Evolutionary conservation across 2,113 vertebrate genomes (phyloP), one percentile per base, ranked within the genome.

Genomic region (Takifugu flavidus): DNA sequence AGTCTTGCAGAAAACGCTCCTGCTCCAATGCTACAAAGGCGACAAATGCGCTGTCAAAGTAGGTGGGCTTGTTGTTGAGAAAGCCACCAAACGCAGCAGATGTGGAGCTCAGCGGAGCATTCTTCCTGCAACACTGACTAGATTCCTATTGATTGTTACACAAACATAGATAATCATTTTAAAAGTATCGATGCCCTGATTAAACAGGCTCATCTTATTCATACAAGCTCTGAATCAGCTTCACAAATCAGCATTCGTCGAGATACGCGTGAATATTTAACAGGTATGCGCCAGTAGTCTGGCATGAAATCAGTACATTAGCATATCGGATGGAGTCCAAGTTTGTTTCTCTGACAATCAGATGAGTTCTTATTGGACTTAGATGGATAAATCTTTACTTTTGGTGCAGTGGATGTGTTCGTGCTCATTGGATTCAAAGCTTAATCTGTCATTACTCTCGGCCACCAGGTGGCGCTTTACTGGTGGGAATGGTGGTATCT

Each of bases 1-100:
- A 47, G 64, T 72, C 62, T 54, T 42, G 61, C 49, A 49, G 51
- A 58, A 67, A 74, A 56, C 15, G 26, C n/a, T 53, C 8, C 51
- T 13, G 43, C 43, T 42, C 34, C 1, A 39, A 8, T 8, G 34
- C 34, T 39, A 39, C 34, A 39, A 39, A 39, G 34, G 34, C 34
- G 11, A n/a, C 44, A 29, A 42, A 39, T 29, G 42, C 25, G 63
- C 25, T 3, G 27, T 29, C 59, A 58, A 8, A 50, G 43, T 4
- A n/a, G 6, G 20, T 20, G 27, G 31, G 28, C 46, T 39, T 56
- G 54, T 61, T 63, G 14, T 5, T 13, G 51, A 15, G 15, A 56
- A 51, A 62, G 57, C 59, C 12, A 43, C 20, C 55, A 53, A 54
- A 56, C 13, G 25, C 25, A 56, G 56, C 28, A 52, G 59, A 69